A percentile compares a stretch with the other conserved stretches of the same genome.
These are phyloP conservation scores for Capreolus pygargus DNA, from an alignment of 2,113 vertebrate species.

Conservation along the genomic window DNA sequence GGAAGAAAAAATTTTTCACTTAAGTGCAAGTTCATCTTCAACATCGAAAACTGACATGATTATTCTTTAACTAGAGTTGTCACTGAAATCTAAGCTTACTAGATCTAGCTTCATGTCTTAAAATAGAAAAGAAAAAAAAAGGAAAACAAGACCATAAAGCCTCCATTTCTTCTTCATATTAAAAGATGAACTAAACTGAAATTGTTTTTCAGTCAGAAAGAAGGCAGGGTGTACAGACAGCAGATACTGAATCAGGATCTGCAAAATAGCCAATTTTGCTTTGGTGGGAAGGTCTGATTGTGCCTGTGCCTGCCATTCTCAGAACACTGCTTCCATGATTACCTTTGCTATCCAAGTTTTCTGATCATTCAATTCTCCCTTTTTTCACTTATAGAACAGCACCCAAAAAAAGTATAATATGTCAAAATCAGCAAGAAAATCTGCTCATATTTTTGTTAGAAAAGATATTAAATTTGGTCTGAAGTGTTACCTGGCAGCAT, in stretches of 20 bases:
- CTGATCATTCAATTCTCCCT: neutral
- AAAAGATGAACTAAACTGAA: neutral
- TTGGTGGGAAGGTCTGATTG: neutral
- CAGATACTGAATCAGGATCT: neutral
- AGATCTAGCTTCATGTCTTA: neutral
- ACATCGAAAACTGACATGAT: neutral
- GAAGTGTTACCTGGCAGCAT: neutral
- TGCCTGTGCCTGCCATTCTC: neutral
- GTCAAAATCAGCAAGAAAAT: neutral
- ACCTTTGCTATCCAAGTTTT: neutral
- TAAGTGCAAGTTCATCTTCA: neutral
- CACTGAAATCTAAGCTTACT: neutral
- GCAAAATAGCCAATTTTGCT: neutral
- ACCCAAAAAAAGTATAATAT: neutral
- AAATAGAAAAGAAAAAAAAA: neutral
- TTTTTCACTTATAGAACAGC: neutral
- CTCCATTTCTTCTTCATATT: neutral
- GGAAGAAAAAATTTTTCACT: neutral
- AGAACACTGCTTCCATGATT: neutral
- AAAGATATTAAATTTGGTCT: neutral
- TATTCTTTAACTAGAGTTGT: neutral
- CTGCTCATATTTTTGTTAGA: neutral
- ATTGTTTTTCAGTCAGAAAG: neutral
- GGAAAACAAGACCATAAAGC: neutral
- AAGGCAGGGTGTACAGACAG: neutral